These are phyloP conservation scores for Rhea americana DNA, from an alignment of 2,113 vertebrate species.

Conservation along the genomic window DNA sequence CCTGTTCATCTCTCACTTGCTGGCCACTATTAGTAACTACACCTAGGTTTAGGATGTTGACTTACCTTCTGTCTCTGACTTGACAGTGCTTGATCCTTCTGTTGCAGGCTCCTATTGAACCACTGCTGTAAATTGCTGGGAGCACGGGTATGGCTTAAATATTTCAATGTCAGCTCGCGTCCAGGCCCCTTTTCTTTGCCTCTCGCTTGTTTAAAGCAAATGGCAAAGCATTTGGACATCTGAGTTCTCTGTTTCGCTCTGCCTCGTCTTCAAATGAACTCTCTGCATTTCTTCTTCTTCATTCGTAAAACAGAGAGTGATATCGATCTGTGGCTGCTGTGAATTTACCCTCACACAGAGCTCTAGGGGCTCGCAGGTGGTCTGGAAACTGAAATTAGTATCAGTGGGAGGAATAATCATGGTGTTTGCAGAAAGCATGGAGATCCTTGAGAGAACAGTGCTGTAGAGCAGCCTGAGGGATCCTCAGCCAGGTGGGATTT, in stretches of 20 bases:
- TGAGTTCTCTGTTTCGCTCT: background rate
- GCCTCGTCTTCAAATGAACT: background rate
- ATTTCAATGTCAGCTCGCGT: background rate
- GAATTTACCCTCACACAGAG: background rate
- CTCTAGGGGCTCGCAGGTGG: constrained; percentile 29
- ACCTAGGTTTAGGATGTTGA: background rate
- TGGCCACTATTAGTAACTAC: background rate
- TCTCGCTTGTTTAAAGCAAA: background rate
- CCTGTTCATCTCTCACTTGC: background rate
- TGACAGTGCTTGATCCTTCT: background rate
- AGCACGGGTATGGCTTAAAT: background rate
- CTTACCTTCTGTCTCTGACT: background rate
- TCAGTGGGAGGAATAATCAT: constrained; percentile 48
- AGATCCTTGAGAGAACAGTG: background rate
- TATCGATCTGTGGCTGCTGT: background rate
- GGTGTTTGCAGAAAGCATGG: background rate
- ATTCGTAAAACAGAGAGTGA: background rate
- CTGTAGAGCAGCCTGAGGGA: constrained; percentile 14
- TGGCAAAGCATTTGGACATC: background rate
- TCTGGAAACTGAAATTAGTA: constrained; percentile 18
- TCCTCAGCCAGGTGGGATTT: constrained; percentile 10
- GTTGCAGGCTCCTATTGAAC: background rate
- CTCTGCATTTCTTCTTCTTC: background rate
- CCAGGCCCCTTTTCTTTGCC: background rate
- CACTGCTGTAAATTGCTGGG: background rate